Conservation (phyloP, 2,888 invertebrate genomes). For the Cenopis cana region DNA sequence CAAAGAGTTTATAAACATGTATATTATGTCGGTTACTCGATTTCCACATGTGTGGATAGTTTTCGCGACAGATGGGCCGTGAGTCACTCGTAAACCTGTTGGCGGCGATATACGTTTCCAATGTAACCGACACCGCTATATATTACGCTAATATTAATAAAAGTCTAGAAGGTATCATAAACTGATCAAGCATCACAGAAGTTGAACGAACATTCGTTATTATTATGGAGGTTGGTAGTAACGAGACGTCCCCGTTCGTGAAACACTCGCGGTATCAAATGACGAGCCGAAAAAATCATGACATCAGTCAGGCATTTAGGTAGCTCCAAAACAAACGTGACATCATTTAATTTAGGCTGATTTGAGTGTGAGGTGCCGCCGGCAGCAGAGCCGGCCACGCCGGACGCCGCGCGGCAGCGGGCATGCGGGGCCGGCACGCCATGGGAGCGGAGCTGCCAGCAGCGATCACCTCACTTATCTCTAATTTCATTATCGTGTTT, state of each 20-base stretch:
- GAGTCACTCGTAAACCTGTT: constrained; percentile 78
- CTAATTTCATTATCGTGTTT: constrained; percentile 59
- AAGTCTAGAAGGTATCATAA: constrained; percentile 43
- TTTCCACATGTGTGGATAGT: constrained; percentile 77
- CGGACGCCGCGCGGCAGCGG: constrained; percentile 19
- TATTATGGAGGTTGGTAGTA: constrained; percentile 51
- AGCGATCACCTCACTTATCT: constrained; percentile 58
- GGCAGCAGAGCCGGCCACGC: background rate
- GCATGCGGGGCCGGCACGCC: constrained; percentile 23
- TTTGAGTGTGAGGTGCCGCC: background rate
- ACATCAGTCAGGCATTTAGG: constrained; percentile 64
- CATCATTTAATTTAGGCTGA: constrained; percentile 64
- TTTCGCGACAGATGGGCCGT: constrained; percentile 81
- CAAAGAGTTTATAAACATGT: constrained; percentile 63
- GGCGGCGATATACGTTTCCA: constrained; percentile 65
- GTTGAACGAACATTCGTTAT: constrained; percentile 44
- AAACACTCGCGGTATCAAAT: constrained; percentile 59
- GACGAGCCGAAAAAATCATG: constrained; percentile 65
- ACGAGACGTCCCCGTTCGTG: constrained; percentile 60
- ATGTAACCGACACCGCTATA: constrained; percentile 71
- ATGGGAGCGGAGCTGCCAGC: constrained; percentile 45
- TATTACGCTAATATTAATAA: constrained; percentile 51
- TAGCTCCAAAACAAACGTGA: constrained; percentile 60
- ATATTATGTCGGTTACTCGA: constrained; percentile 61
- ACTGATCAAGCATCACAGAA: constrained; percentile 37